phyloP scores from a whole-genome alignment of 2,888 invertebrate genomes.

The Pecten maximus region DNA sequence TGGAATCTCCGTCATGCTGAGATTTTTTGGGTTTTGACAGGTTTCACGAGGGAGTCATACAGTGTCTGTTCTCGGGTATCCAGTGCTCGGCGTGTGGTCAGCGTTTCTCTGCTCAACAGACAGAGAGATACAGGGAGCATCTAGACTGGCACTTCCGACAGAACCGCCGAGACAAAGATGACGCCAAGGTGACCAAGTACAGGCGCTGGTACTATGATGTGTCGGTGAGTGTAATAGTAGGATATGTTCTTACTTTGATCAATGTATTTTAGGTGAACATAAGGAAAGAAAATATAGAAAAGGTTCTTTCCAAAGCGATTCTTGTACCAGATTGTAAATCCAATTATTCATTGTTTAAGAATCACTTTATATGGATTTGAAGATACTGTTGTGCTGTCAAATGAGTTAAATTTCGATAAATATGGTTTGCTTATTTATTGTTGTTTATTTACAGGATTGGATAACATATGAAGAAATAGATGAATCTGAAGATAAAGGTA shows the following conservation, averaged over 20 bases:
- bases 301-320: conserved; percentile 27
- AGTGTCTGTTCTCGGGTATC: conserved; percentile 90
- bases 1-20: not conserved
- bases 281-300: not conserved
- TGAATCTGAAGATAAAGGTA: conserved; percentile 92
- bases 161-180: conserved; percentile 93
- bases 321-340: too few relatives aligned
- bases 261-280: not conserved
- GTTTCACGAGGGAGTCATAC: conserved; percentile 89
- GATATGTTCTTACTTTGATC: not conserved
- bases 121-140: conserved; percentile 93
- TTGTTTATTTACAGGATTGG: conserved; percentile 88
- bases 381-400: too few relatives aligned
- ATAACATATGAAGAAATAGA: conserved; percentile 96
- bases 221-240: conserved; percentile 75
- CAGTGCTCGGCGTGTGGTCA: conserved; percentile 98
- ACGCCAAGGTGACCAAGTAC: conserved; percentile 89
- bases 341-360: too few relatives aligned
- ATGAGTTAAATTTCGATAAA: too few relatives aligned
- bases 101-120: conserved; percentile 91
- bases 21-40: conserved; percentile 83
- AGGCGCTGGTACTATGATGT: conserved; percentile 94
- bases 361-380: too few relatives aligned
- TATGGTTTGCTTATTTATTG: too few relatives aligned
- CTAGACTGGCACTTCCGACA: conserved; percentile 98